Conservation (phyloP, 2,888 invertebrate species). For the Drosophila peninsularis region DNA sequence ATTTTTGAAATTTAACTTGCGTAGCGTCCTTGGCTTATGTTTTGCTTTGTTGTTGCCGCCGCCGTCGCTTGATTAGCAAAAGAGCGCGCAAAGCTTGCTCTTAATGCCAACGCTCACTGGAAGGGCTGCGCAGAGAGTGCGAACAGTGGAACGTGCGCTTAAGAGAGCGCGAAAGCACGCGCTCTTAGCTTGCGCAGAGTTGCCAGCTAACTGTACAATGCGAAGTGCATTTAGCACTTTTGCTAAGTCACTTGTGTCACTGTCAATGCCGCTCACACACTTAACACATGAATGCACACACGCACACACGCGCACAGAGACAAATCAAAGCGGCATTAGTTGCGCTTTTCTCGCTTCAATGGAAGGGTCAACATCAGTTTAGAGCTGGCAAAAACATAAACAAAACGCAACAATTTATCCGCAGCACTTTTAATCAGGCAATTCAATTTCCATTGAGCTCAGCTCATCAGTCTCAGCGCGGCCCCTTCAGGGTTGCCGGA, state of each 20-base stretch:
- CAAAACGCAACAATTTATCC: conserved; percentile 20
- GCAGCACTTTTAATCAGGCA: conserved; percentile 8
- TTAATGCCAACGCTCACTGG: conserved; percentile 36
- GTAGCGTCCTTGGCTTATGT: conserved; percentile 29
- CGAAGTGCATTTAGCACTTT: conserved; percentile 13
- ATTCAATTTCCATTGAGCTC: conserved; percentile 35
- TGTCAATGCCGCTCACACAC: conserved; percentile 44
- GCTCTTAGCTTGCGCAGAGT: conserved; percentile 47
- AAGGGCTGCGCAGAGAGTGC: conserved; percentile 53
- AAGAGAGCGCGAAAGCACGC: conserved; percentile 37
- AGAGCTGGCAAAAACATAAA: conserved; percentile 30
- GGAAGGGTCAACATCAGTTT: conserved; percentile 41
- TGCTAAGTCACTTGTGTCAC: conserved; percentile 31
- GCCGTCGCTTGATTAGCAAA: conserved; percentile 25
- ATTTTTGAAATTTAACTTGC: conserved; percentile 40
- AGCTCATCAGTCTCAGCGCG: background rate
- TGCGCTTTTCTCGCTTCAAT: conserved; percentile 62
- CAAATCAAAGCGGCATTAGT: conserved; percentile 72
- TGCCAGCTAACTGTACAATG: conserved; percentile 30
- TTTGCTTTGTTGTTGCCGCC: conserved; percentile 33
- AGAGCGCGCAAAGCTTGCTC: conserved; percentile 17
- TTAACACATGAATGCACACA: conserved; percentile 50
- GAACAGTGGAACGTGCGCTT: background rate
- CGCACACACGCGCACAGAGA: conserved; percentile 1
- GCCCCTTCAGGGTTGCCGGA: conserved; percentile 29